Conservation (phyloP, 2,113 vertebrate genomes). For the Sialia sialis region DNA sequence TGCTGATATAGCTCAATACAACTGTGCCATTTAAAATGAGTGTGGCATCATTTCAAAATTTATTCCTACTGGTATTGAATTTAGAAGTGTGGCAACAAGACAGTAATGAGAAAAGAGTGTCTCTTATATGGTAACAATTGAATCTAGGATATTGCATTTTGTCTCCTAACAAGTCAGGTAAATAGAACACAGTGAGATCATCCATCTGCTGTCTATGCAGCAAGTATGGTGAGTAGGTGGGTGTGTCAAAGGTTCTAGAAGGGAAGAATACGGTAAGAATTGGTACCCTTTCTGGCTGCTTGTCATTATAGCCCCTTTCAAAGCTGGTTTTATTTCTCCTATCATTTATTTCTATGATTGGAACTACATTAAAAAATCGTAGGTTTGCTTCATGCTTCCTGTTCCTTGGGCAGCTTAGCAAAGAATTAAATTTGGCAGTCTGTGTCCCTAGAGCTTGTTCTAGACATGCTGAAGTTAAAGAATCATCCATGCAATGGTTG, state of each 20-base stretch:
- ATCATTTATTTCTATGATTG: neutral
- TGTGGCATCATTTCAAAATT: neutral
- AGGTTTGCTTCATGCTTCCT: neutral
- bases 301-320: neutral
- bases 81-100: neutral
- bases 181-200: rapidly evolving
- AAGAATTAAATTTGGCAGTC: neutral
- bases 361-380: neutral
- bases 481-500: neutral
- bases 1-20: neutral
- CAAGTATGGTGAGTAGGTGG: neutral
- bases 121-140: neutral
- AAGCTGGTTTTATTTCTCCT: neutral
- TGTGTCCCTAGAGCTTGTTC: neutral
- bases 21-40: neutral
- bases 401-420: neutral
- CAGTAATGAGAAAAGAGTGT: neutral
- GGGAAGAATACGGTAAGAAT: neutral
- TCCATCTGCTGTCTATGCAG: neutral
- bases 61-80: neutral
- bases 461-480: neutral
- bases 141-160: neutral
- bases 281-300: neutral
- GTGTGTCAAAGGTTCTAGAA: neutral
- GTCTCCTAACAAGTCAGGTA: neutral